Conservation (phyloP, 64 coral and sea anemone genomes). For the Astreopora myriophthalma region DNA sequence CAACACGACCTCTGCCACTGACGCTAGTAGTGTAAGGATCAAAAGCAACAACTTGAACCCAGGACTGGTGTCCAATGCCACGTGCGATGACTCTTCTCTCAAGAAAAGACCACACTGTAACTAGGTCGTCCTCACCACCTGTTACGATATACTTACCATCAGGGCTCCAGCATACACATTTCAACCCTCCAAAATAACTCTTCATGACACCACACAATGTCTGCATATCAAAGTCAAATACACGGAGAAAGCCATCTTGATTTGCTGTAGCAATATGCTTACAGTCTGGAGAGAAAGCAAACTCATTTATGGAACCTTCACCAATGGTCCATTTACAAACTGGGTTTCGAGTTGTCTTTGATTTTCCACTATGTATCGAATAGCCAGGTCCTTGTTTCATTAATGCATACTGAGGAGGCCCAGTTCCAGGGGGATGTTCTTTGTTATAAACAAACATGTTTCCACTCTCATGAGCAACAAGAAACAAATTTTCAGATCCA, state of each 20-base stretch:
- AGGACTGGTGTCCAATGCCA: constrained; percentile 91
- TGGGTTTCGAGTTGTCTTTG: constrained; percentile 92
- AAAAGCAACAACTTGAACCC: constrained; percentile 96
- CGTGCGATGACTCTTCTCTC: constrained; percentile 90
- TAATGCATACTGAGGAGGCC: constrained; percentile 75
- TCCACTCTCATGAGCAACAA: constrained; percentile 95
- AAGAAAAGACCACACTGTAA: constrained; percentile 94
- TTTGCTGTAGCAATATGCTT: constrained; percentile 95
- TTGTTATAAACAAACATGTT: constrained; percentile 99
- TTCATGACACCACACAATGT: constrained; percentile 97
- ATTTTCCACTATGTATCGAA: constrained; percentile 88
- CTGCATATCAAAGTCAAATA: constrained; percentile 99
- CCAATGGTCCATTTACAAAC: constrained; percentile 99
- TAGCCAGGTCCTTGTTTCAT: constrained; percentile 99
- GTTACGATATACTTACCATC: constrained; percentile 98
- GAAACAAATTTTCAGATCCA: constrained; percentile 97
- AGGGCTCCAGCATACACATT: constrained; percentile 98
- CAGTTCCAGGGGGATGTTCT: constrained; percentile 77
- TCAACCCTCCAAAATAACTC: constrained; percentile 96
- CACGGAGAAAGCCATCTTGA: constrained; percentile 91
- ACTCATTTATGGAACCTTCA: constrained; percentile 88
- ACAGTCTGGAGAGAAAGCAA: constrained; percentile 98
- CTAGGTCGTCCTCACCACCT: constrained; percentile 94
- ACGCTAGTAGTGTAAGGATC: constrained; percentile 98
- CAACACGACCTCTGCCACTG: constrained; percentile 77